Conservation (phyloP, 2,888 invertebrate genomes). For the Papilio demoleus region DNA sequence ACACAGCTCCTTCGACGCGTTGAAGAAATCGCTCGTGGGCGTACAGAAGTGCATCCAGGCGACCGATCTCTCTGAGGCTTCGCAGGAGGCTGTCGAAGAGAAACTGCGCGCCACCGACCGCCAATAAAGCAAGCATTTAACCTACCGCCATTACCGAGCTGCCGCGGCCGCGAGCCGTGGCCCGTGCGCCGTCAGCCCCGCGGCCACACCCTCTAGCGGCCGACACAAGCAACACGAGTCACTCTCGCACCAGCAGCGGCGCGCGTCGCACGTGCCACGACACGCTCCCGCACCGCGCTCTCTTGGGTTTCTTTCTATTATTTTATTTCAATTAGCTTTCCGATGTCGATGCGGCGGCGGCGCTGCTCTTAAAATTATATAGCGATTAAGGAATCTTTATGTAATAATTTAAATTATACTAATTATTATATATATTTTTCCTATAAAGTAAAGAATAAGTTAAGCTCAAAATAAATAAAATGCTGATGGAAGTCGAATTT, state of each 20-base stretch:
- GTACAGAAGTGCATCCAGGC: slow-evolving; percentile 99
- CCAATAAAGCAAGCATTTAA: slow-evolving; percentile 85
- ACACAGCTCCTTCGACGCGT: slow-evolving; percentile 96
- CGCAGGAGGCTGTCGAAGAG: slow-evolving; percentile 96
- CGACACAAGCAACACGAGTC: slow-evolving; percentile 4
- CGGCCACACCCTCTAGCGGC: slow-evolving; percentile 3
- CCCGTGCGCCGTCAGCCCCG: slow-evolving; percentile 15
- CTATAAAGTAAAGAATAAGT: slow-evolving; percentile 79
- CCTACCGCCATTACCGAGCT: slow-evolving; percentile 54
- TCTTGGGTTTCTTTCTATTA: slow-evolving; percentile 54
- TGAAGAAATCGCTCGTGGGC: slow-evolving; percentile 98
- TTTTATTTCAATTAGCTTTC: slow-evolving; percentile 54
- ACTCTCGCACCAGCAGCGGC: slow-evolving; percentile 6
- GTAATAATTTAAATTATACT: slow-evolving; percentile 82
- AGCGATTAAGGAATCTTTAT: slow-evolving; percentile 73
- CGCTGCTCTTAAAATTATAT: slow-evolving; percentile 47
- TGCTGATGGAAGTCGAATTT: slow-evolving; percentile 55
- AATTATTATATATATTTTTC: slow-evolving; percentile 78
- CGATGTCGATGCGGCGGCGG: slow-evolving; percentile 48
- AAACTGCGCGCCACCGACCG: slow-evolving; percentile 97
- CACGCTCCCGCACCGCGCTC: slow-evolving; percentile 32
- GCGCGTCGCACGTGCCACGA: slow-evolving; percentile 11
- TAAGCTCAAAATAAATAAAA: slow-evolving; percentile 79
- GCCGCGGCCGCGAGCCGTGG: slow-evolving; percentile 45
- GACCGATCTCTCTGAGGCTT: slow-evolving; percentile 96